Evolutionary conservation across 2,797 vertebrate genomes (phyloP), one percentile per base, ranked within the genome.

Genomic region (Peromyscus eremicus): DNA sequence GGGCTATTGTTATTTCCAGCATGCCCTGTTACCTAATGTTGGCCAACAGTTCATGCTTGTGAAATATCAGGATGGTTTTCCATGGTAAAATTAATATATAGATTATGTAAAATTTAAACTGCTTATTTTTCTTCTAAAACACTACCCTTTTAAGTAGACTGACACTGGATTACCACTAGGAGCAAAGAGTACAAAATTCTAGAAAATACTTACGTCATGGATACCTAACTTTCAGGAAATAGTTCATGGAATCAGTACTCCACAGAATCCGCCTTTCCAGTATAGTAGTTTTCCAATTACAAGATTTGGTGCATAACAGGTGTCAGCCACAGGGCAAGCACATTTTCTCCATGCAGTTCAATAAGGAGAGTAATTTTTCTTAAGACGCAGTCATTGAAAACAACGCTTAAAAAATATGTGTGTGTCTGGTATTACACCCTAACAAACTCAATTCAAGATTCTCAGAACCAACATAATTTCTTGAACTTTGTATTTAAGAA

Each of bases 401-500:
- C 70, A 70, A 40, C 2, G 70, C 64, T 49, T n/a, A 25, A 66
- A 32, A 85, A 80, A 40, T 11, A 8, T 32, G 1, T 91, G n/a
- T 93, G 77, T 88, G 86, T 62, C 8, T 2, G 40, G 9, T 27
- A 70, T 5, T 92, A 16, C 0, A 83, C 4, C 10, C 27, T 32
- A 76, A 70, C 5, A 14, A 12, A 55, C 90, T 95, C 37, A 86
- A 4, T 64, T 90, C 32, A 77, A 9, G 77, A 32, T 49, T 70
- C 34, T 93, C 60, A 88, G 49, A 75, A 82, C 52, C 25, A 60
- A 12, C 75, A 17, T 19, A 77, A 7, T 62, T 88, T 93, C 60
- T 27, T 68, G 29, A 91, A 34, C 91, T 43, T 88, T 93, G 95
- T 37, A 71, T 92, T 84, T 92, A 82, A 81, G 46, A 92, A 46